Evolutionary conservation across 2,113 vertebrate species (phyloP).

Genomic region (Corythaeola cristata): DNA sequence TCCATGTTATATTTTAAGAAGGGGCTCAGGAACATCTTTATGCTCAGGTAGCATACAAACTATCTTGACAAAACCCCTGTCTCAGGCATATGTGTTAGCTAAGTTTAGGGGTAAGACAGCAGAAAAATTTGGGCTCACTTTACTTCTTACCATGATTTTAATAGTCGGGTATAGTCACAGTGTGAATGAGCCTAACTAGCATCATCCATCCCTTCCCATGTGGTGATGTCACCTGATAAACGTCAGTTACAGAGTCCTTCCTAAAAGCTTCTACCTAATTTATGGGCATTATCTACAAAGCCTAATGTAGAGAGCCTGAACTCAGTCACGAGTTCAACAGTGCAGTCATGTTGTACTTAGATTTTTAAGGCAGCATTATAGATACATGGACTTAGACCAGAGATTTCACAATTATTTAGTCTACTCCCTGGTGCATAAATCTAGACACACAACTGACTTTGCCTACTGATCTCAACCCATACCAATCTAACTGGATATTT

Average conservation of each 20-base stretch:
- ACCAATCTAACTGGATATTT: background rate
- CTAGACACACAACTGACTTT: background rate
- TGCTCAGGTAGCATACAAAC: background rate
- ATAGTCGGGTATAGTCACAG: background rate
- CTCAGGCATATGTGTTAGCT: background rate
- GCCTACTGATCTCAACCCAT: background rate
- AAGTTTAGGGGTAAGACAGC: background rate
- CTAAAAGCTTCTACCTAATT: background rate
- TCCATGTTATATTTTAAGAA: background rate
- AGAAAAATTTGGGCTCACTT: background rate
- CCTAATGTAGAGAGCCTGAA: background rate
- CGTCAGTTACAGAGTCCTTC: background rate
- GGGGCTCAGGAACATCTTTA: background rate
- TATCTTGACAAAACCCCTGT: background rate
- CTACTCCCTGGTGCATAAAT: background rate
- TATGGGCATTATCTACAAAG: background rate
- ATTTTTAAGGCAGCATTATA: background rate
- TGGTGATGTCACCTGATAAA: background rate
- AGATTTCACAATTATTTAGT: background rate
- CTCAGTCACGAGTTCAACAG: background rate
- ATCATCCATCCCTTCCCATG: background rate
- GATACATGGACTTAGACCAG: background rate
- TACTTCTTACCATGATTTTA: background rate
- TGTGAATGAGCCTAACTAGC: background rate
- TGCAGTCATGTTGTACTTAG: background rate